Base-by-base conservation (phyloP, 2,113 vertebrate species). In the Crotalus viridis region DNA sequence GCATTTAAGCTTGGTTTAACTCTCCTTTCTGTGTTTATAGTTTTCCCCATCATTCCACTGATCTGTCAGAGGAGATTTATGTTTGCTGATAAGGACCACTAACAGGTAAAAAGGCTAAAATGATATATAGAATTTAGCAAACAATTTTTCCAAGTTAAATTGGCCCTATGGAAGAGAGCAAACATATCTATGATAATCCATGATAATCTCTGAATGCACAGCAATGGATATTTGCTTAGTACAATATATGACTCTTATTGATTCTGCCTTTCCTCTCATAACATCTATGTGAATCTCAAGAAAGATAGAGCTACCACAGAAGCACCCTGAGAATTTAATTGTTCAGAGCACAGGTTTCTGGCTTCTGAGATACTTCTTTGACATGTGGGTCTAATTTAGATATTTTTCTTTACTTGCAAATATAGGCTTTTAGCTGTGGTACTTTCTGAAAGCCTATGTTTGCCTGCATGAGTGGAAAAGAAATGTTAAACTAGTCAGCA, bases 51-150 rank as follows among this genome's bases (percentile, higher is more conserved):
- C 96, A 95, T 92, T 95, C 93, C 88, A 52, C 93, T 96, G 95
- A 93, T 96, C 94, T 97, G 94, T 93, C 94, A 55, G 87, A 88
- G 94, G 94, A 96, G 85, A 94, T 93, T 97, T 97, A 97, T 97
- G 97, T 97, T 97, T 96, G 93, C 93, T 95, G 95, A 96, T 95
- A 95, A 97, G 94, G 90, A 92, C 92, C 95, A 91, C 95, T 96
- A 97, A 86, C 86, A 91, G 91, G 97, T 96, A 95, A 94, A 94
- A 90, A 95, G 97, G 95, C 89, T 91, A 95, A 95, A 92, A 93
- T 94, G 93, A 93, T 94, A 43, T 5, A 87, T 85, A 94, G 94
- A 92, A 94, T 54, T 86, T 86, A 93, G 4, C 2, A 0, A 94
- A 74, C 43, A 56, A 85, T 21, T 88, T 85, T 90, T 28, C 19